Conservation (phyloP, 1,140 invertebrate genomes). For the Drosophila triauraria region DNA sequence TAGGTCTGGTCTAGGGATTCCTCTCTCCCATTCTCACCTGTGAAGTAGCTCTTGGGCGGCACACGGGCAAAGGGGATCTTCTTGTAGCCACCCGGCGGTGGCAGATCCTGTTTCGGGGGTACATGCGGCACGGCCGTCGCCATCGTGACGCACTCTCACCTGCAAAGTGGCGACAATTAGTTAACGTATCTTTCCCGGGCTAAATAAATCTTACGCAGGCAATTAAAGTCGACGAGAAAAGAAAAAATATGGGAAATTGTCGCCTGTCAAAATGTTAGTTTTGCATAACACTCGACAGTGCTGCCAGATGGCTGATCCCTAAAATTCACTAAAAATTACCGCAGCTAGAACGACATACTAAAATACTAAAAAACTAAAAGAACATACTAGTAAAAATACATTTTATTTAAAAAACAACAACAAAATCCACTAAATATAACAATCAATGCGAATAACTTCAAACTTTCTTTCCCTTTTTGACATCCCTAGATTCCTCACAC, state of each 20-base stretch:
- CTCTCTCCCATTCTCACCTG: conserved; percentile 85
- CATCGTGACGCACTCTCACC: conserved; percentile 57
- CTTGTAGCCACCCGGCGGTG: conserved; percentile 93
- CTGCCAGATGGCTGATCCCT: background rate
- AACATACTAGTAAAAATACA: background rate
- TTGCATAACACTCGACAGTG: conserved; percentile 19
- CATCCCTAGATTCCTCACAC: background rate
- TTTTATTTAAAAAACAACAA: too few relatives aligned
- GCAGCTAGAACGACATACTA: background rate
- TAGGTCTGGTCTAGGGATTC: too few relatives aligned
- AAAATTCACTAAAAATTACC: background rate
- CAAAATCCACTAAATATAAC: background rate
- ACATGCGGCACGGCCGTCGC: conserved; percentile 71
- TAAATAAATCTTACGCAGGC: conserved; percentile 44
- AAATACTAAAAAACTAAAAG: background rate
- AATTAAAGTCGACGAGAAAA: conserved; percentile 2
- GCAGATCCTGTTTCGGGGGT: conserved; percentile 91
- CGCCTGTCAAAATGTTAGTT: conserved; percentile 13
- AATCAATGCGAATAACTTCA: background rate
- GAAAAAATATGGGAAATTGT: conserved; percentile 20
- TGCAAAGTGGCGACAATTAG: conserved; percentile 11
- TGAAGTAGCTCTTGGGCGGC: conserved; percentile 89
- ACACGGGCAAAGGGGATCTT: conserved; percentile 90
- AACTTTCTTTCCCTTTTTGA: background rate
- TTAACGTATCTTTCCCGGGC: too few relatives aligned